These are phyloP conservation scores for Gymnobelideus leadbeateri DNA, from an alignment of 2,113 vertebrate genomes.

Conservation along the genomic window DNA sequence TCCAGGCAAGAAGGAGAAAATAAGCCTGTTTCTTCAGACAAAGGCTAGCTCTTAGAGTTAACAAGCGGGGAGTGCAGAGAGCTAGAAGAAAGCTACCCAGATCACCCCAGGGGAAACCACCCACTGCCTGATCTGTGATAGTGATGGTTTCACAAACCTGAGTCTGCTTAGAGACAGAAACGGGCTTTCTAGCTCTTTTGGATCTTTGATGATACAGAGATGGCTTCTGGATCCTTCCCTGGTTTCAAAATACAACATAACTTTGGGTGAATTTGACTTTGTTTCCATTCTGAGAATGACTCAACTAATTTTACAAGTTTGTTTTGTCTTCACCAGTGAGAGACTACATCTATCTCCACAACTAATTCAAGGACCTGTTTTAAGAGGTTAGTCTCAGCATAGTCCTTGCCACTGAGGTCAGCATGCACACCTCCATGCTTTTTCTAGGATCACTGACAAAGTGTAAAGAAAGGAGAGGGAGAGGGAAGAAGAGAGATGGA, in stretches of 20 bases:
- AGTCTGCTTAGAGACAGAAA: conserved; percentile 10
- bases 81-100: background rate
- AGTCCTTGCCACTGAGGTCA: conserved; percentile 19
- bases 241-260: conserved; percentile 12
- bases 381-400: conserved; percentile 30
- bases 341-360: background rate
- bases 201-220: background rate
- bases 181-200: background rate
- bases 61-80: background rate
- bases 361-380: conserved; percentile 39
- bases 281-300: conserved; percentile 52
- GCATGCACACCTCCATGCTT: conserved; percentile 26
- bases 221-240: background rate
- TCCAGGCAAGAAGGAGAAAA: background rate
- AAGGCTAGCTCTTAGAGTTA: background rate
- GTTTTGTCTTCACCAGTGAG: background rate
- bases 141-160: background rate
- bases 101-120: conserved; percentile 18
- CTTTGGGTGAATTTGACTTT: conserved; percentile 54
- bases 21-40: background rate
- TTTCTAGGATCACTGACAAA: conserved; percentile 56
- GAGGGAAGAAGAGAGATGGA: background rate
- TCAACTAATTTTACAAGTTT: conserved; percentile 5
- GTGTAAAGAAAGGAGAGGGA: conserved; percentile 43
- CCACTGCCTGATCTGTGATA: background rate